Evolutionary conservation across 2,113 vertebrate species (phyloP).

Genomic region (Emydocephalus ijimae): DNA sequence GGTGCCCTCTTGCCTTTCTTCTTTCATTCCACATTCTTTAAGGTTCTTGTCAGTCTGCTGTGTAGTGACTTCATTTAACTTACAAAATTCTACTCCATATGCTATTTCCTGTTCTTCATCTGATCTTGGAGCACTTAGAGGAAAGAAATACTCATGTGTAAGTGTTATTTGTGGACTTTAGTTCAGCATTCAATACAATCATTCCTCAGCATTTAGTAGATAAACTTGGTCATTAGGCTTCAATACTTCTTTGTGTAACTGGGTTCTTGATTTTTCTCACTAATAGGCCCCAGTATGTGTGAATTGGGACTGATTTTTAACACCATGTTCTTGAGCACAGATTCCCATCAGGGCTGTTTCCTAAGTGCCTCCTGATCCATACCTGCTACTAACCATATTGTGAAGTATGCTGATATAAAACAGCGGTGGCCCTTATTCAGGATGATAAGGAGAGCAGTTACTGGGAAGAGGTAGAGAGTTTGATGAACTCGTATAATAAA

Average conservation of each 20-base stretch:
- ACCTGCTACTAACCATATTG: background rate
- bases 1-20: no score
- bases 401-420: background rate
- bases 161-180: background rate
- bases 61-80: background rate
- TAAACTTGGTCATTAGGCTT: background rate
- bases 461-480: background rate
- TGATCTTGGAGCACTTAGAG: background rate
- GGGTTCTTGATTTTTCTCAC: background rate
- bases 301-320: background rate
- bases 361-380: background rate
- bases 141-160: background rate
- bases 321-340: background rate
- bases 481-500: background rate
- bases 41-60: background rate
- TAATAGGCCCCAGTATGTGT: background rate
- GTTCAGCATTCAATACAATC: background rate
- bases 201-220: background rate
- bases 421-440: background rate
- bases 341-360: background rate
- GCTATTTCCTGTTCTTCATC: background rate
- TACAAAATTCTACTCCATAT: background rate
- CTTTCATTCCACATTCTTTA: background rate
- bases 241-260: background rate
- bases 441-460: background rate